These are phyloP conservation scores for Aegypius monachus DNA, from an alignment of 2,113 vertebrate genomes.

Conservation along the genomic window DNA sequence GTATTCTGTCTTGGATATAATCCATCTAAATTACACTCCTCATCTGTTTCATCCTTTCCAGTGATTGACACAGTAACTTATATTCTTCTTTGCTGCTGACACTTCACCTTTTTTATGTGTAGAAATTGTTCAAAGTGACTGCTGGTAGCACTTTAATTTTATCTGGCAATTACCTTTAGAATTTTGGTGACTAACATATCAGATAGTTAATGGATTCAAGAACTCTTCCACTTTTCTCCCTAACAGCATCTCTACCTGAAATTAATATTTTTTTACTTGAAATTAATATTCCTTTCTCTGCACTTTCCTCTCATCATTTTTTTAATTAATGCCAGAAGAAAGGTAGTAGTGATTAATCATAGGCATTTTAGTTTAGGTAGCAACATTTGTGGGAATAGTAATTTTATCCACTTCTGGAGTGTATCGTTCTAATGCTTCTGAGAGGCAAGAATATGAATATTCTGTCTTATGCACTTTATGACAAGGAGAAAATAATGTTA, in stretches of 20 bases:
- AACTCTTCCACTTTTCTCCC: not conserved
- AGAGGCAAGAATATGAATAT: not conserved
- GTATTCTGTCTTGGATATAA: not conserved
- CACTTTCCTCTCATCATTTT: not conserved
- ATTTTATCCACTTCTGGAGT: not conserved
- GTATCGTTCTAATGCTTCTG: not conserved
- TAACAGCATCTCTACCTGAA: not conserved
- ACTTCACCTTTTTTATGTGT: not conserved
- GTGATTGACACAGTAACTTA: not conserved
- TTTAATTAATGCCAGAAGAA: not conserved
- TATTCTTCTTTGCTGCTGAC: not conserved
- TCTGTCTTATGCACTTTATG: not conserved
- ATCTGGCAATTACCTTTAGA: not conserved
- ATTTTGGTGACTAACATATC: not conserved
- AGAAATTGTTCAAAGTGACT: not conserved
- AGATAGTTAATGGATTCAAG: not conserved
- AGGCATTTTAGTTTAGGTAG: not conserved
- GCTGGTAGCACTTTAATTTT: not conserved
- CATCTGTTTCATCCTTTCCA: not conserved
- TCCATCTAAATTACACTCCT: not conserved
- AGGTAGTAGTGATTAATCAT: not conserved
- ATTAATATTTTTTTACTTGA: not conserved
- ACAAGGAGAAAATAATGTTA: not conserved
- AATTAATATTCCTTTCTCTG: not conserved
- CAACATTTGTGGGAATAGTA: not conserved